Conservation (phyloP, 2,797 vertebrate genomes). For the Chelidonichthys spinosus region DNA sequence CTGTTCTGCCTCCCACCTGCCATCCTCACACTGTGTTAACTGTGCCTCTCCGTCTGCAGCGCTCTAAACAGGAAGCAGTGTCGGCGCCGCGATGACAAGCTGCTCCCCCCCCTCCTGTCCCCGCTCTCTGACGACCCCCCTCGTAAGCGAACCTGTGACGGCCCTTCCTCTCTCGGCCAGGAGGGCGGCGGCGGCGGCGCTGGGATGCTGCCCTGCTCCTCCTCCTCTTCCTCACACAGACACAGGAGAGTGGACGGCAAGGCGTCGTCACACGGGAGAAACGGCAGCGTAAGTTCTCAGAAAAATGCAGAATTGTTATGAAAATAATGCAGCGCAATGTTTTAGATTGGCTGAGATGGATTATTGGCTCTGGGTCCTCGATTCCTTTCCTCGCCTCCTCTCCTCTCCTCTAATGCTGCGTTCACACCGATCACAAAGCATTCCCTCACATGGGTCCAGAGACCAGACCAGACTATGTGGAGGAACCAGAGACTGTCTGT, state of each 20-base stretch:
- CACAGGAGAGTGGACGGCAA: constrained; percentile 92
- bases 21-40: background rate
- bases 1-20: background rate
- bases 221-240: constrained; percentile 84
- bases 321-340: too few species aligned
- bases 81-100: constrained; percentile 90
- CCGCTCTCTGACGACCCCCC: constrained; percentile 90
- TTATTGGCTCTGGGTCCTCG: background rate
- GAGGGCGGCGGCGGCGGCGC: constrained; percentile 75
- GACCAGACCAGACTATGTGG: too few species aligned
- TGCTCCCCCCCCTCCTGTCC: constrained; percentile 93
- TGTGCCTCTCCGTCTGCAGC: constrained; percentile 38
- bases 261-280: constrained; percentile 85
- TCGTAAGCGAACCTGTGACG: constrained; percentile 83
- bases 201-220: constrained; percentile 59
- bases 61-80: constrained; percentile 88
- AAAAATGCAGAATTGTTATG: too few species aligned
- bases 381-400: background rate
- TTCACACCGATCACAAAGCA: too few species aligned
- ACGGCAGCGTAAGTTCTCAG: constrained; percentile 79
- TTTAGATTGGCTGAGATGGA: background rate
- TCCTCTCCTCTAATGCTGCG: background rate
- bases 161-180: constrained; percentile 84
- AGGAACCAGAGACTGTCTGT: too few species aligned
- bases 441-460: too few species aligned